Evolutionary conservation across 2,888 invertebrate species (phyloP).

Genomic region (Athripsodes cinereus): DNA sequence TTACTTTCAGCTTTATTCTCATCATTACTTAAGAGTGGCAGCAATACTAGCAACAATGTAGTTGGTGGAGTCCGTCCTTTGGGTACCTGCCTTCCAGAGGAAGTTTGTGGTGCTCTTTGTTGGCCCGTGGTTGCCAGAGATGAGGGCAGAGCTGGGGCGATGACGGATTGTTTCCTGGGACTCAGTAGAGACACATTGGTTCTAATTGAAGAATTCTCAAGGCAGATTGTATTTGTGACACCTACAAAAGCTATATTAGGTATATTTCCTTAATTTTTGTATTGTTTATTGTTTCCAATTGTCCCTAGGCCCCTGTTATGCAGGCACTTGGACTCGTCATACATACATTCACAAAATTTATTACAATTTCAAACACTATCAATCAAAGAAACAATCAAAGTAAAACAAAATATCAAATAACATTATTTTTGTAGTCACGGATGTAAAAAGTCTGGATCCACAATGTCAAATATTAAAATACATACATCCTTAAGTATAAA

Average conservation of each 20-base stretch:
- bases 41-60: slow-evolving; percentile 66
- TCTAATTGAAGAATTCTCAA: slow-evolving; percentile 74
- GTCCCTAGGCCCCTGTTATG: not conserved
- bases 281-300: no score
- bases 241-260: slow-evolving; percentile 77
- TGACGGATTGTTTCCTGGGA: slow-evolving; percentile 75
- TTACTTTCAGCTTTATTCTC: slow-evolving; percentile 63
- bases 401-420: no score
- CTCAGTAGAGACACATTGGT: slow-evolving; percentile 84
- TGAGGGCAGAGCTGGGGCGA: slow-evolving; percentile 41
- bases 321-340: no score
- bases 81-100: slow-evolving; percentile 70
- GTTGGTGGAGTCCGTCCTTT: slow-evolving; percentile 65
- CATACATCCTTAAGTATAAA: no score
- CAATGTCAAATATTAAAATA: no score
- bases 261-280: slow-evolving; percentile 17
- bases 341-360: no score
- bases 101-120: slow-evolving; percentile 73
- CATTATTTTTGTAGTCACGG: no score
- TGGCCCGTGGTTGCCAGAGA: slow-evolving; percentile 67
- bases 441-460: no score
- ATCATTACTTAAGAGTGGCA: slow-evolving; percentile 47
- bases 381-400: no score
- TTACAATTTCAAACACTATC: no score
- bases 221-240: slow-evolving; percentile 79